Base-by-base conservation (phyloP, 2,113 vertebrate genomes). In the Embiotoca jacksoni region DNA sequence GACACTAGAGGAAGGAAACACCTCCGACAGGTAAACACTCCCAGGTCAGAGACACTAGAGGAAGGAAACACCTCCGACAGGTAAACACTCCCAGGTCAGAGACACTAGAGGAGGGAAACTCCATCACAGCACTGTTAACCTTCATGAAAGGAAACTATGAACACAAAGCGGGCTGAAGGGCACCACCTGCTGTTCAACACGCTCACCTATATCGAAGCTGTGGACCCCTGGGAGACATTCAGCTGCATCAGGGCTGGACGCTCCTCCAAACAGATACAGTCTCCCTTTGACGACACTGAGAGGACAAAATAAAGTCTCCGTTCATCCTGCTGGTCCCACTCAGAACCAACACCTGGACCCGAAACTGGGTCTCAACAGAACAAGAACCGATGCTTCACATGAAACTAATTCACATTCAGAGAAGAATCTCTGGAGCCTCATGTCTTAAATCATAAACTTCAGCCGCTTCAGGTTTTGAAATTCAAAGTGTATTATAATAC, bases 251-350 rank as follows among this genome's bases (percentile, higher is more conserved):
- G 88, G 63, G 44, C 85, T 39, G 41, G 90, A 93, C 2, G 65
- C 74, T 36, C 92, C 92, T 80, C 92, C 84, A 84, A 95, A 95
- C 70, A 96, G 91, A 76, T 91, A 91, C 39, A 94, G 76, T 73
- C 94, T 95, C 16, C 94, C 87, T 85, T 93, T 93, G 35, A 88
- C 85, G 65, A 94, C 81, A 81, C 94, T 95, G 62, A 7, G 6
- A 36, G 50, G 11, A 7, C 68, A 37, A 52, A n/a, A 50, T 5
- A n/a, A 23, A 23, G 23, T 23, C 23, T 23, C 23, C 23, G 23
- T 23, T 23, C 23, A 23, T 23, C 23, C 23, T 23, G 23, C 23
- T 23, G 23, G 23, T 23, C 23, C 23, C 23, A 23, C 23, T 23
- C 23, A 23, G 23, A 23, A 23, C 23, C 23, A 23, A 23, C 23